These are phyloP conservation scores for Ophion obscuratus DNA, from an alignment of 2,888 invertebrate species.

Conservation along the genomic window DNA sequence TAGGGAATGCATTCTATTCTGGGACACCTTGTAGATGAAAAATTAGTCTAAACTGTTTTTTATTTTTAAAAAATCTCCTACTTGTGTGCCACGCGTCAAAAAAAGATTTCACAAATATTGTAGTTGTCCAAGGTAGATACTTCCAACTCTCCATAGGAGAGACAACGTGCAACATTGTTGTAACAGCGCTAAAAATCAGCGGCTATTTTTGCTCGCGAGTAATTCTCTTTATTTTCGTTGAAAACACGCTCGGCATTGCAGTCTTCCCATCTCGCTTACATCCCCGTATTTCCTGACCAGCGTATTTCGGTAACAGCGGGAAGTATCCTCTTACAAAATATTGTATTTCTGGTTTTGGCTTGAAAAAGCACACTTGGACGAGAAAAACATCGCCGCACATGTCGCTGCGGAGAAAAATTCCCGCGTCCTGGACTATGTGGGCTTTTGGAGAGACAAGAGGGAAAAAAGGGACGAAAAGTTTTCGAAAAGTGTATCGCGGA, in stretches of 20 bases:
- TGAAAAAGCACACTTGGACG: constrained; percentile 40
- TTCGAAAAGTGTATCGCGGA: constrained; percentile 31
- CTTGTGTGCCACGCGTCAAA: too few relatives aligned
- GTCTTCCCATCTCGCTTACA: constrained; percentile 69
- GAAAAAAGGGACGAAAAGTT: constrained; percentile 38
- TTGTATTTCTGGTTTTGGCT: constrained; percentile 73
- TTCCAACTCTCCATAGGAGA: too few relatives aligned
- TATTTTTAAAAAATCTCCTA: too few relatives aligned
- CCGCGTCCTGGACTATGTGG: constrained; percentile 52
- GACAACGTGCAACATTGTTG: too few relatives aligned
- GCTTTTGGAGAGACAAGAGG: constrained; percentile 34
- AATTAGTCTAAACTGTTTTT: too few relatives aligned
- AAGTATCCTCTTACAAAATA: constrained; percentile 76
- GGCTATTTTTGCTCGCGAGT: constrained; percentile 1
- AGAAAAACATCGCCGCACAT: constrained; percentile 73
- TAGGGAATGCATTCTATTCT: too few relatives aligned
- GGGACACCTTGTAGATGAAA: too few relatives aligned
- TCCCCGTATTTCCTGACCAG: constrained; percentile 7
- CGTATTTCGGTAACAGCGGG: constrained; percentile 67
- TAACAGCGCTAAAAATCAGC: too few relatives aligned
- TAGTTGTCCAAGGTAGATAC: too few relatives aligned
- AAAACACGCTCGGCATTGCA: constrained; percentile 66
- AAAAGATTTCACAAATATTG: too few relatives aligned
- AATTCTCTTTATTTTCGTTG: constrained; percentile 7
- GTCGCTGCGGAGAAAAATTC: constrained; percentile 61